phyloP scores from a whole-genome alignment of 1,140 invertebrate species.

The Cylas formicarius region DNA sequence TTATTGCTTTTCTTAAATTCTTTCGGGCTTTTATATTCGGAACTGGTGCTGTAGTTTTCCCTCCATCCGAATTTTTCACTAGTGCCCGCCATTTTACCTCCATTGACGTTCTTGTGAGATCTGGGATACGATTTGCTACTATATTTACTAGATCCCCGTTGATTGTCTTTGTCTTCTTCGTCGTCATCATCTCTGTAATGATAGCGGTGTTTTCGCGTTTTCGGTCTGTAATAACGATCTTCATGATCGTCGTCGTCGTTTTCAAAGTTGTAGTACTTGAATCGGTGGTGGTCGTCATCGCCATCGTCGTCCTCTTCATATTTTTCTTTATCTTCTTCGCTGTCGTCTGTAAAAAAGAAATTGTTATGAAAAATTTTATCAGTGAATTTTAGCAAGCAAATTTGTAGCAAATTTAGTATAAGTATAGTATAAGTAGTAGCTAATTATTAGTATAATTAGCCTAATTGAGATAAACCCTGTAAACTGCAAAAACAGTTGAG shows the following conservation, averaged over 20 bases:
- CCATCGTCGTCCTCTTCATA: slow-evolving; percentile 6
- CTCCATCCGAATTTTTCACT: slow-evolving; percentile 16
- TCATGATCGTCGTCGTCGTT: slow-evolving; percentile 13
- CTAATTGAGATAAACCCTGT: too few species aligned
- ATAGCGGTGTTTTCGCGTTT: slow-evolving; percentile 6
- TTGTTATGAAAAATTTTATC: too few species aligned
- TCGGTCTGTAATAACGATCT: slow-evolving; percentile 2
- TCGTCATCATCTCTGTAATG: slow-evolving; percentile 15
- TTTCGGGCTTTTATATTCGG: slow-evolving; percentile 14
- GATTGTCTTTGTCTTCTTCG: slow-evolving; percentile 17
- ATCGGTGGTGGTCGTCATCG: slow-evolving; percentile 6
- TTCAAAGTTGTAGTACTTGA: slow-evolving; percentile 8
- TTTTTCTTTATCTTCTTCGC: slow-evolving; percentile 10
- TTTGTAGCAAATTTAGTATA: too few species aligned
- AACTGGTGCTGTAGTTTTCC: slow-evolving; percentile 19
- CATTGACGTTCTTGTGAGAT: slow-evolving; percentile 12
- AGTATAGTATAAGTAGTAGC: too few species aligned
- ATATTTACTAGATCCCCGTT: slow-evolving; percentile 15
- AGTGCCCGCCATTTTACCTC: slow-evolving; percentile 9
- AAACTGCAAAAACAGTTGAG: too few species aligned
- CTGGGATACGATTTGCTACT: slow-evolving; percentile 13
- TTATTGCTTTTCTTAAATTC: slow-evolving; percentile 7
- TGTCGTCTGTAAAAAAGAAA: too few species aligned
- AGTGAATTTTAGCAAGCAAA: too few species aligned
- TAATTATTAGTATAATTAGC: too few species aligned